A percentile compares a stretch with the other conserved stretches of the same genome.
Evolutionary conservation across 2,888 invertebrate species (phyloP).

Genomic region (Nezara viridula): DNA sequence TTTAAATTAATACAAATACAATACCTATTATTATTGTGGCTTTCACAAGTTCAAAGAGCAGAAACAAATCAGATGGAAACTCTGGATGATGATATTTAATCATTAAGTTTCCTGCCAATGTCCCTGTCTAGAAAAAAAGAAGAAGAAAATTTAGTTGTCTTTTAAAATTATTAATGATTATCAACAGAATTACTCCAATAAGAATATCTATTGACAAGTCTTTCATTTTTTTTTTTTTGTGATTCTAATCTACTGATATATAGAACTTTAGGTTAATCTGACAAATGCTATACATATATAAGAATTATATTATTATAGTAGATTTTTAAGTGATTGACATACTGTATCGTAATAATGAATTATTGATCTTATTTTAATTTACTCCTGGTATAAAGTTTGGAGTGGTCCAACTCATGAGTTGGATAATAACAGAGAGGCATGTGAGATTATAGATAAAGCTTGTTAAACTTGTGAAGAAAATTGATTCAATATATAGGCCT

Average conservation of each 20-base stretch:
- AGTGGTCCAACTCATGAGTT: too few species aligned
- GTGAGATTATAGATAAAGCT: too few species aligned
- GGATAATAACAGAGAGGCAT: too few species aligned
- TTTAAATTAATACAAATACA: neutral
- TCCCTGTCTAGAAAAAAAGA: slow-evolving; percentile 62
- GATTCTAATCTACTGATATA: neutral
- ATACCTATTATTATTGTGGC: slow-evolving; percentile 66
- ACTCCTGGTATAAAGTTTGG: too few species aligned
- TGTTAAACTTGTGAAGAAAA: too few species aligned
- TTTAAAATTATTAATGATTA: neutral
- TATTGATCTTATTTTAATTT: too few species aligned
- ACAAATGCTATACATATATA: neutral
- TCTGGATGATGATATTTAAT: slow-evolving; percentile 69
- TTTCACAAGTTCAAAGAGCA: slow-evolving; percentile 67
- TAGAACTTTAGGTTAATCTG: neutral
- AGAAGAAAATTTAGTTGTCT: neutral
- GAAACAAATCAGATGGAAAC: slow-evolving; percentile 69
- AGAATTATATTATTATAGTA: too few species aligned
- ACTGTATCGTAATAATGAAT: too few species aligned
- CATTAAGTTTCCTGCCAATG: slow-evolving; percentile 70
- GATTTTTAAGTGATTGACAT: too few species aligned
- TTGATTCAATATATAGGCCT: too few species aligned
- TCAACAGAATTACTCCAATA: neutral
- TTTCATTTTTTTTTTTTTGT: neutral
- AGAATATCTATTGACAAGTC: neutral